Percentiles rank a stretch among this genome's conserved stretches.
Conservation (phyloP, 2,797 vertebrate genomes). For the Morelia viridis region DNA sequence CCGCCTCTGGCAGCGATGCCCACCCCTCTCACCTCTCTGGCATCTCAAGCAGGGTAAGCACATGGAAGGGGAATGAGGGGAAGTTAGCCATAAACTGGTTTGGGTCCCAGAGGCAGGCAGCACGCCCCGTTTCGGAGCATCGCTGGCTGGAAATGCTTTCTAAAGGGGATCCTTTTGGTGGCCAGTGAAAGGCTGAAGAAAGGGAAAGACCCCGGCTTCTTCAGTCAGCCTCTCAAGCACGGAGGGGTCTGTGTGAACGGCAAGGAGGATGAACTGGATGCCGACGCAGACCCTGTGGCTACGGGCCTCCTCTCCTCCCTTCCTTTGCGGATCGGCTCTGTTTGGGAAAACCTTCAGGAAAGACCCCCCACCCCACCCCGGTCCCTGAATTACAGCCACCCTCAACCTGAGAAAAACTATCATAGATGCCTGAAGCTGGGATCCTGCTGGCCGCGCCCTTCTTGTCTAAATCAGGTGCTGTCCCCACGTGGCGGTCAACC, state of each 20-base stretch:
- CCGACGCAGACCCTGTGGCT: not conserved
- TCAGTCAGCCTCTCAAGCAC: no score
- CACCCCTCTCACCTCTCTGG: not conserved
- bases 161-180: not conserved
- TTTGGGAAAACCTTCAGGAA: not conserved
- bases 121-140: not conserved
- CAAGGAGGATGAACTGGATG: not conserved
- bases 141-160: not conserved
- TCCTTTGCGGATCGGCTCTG: not conserved
- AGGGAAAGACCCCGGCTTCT: not conserved
- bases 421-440: not conserved
- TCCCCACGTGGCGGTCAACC: not conserved
- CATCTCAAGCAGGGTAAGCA: not conserved
- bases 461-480: fast-evolving
- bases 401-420: not conserved
- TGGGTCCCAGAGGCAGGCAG: not conserved
- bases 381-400: no score
- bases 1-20: no score
- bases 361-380: not conserved
- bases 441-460: not conserved
- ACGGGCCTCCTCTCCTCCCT: not conserved
- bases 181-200: not conserved
- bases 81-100: not conserved
- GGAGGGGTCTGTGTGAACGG: no score
- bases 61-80: fast-evolving